Evolutionary conservation across 2,113 vertebrate genomes (phyloP), one percentile per base, ranked within the genome.

Genomic region (Hipposideros armiger): DNA sequence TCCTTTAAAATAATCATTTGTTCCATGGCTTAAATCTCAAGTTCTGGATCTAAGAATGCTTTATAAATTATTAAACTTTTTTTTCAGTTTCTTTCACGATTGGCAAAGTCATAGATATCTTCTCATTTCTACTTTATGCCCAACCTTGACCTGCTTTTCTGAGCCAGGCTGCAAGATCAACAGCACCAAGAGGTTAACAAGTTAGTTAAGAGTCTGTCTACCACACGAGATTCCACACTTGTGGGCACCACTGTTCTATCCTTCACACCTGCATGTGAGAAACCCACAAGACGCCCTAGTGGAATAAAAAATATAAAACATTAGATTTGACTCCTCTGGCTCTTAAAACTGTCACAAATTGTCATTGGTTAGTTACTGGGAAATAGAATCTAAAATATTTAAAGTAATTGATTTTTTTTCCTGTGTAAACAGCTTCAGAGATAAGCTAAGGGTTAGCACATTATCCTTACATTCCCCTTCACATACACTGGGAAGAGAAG

Each of bases 381-480:
- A 97, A 96, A 96, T 40, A 93, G 93, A 93, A 93, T 80, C 70
- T 97, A 95, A 96, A 97, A 96, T 96, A 96, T 96, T 96, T 95
- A 96, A 94, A 91, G 86, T 66, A 86, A 96, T 97, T 94, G 96
- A 98, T 96, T 94, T 93, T 15, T 70, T 84, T 92, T 78, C 17
- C 83, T 87, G 50, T 95, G 82, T 96, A 95, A 96, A 96, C 91
- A 96, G 96, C 88, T 94, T 96, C 60, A 93, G 73, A 95, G 93
- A 95, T 94, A 94, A 97, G 95, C 95, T 94, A 91, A 87, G 91
- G 70, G 89, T 96, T 91, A 94, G 93, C 69, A 80, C 73, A 78
- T 93, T 89, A 95, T 96, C 91, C 95, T 91, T 91, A 95, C 69
- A 62, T 90, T 93, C 94, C 94, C 52, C 58, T 95, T 66, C 56